A percentile compares a stretch with the other conserved stretches of the same genome.
Conservation (phyloP, 2,797 vertebrate species). For the Smutsia temminckii region DNA sequence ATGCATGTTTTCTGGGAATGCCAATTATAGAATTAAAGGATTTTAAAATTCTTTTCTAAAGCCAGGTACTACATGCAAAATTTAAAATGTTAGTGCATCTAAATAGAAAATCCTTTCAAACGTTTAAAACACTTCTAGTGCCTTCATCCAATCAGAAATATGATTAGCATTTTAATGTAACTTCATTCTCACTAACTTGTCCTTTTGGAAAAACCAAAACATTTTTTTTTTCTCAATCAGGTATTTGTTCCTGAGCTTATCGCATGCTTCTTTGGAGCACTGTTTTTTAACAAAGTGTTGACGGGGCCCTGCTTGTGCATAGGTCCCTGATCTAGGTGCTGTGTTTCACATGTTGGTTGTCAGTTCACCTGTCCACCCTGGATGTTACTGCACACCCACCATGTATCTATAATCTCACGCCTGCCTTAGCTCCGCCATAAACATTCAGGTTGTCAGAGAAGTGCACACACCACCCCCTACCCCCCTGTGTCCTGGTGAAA, state of each 20-base stretch:
- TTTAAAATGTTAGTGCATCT: neutral
- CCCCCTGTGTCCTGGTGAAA: neutral
- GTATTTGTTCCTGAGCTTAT: neutral
- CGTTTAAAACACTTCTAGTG: neutral
- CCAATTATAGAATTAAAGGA: neutral
- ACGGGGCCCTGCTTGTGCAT: neutral
- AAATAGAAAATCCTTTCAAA: neutral
- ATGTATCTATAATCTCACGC: no score
- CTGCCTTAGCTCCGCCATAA: neutral
- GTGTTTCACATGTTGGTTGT: neutral
- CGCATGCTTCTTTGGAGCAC: neutral
- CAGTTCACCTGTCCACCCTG: accelerated
- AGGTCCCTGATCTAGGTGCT: neutral
- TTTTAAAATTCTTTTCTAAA: neutral
- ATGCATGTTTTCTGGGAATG: neutral
- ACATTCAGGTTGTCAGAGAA: neutral
- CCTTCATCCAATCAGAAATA: neutral
- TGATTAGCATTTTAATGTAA: neutral
- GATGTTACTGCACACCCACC: neutral
- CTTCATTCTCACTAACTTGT: neutral
- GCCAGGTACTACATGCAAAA: neutral
- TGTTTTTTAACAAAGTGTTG: neutral
- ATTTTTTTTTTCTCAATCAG: neutral
- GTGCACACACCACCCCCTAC: neutral
- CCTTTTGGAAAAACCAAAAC: neutral